These are phyloP conservation scores for Clitarchus hookeri DNA, from an alignment of 2,888 invertebrate species.

Conservation along the genomic window DNA sequence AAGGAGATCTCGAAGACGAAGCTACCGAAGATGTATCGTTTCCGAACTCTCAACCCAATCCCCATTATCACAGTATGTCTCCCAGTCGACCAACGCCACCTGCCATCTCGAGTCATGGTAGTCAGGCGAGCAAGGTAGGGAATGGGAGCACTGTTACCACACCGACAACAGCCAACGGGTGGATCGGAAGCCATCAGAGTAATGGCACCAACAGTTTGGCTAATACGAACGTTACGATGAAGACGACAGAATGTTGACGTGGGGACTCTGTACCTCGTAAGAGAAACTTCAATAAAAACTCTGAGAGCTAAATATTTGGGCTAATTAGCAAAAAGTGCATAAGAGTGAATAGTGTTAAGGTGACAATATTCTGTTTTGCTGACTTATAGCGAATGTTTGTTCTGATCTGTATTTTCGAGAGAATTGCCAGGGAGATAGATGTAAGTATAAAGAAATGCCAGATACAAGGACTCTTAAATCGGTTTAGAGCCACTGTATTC, in stretches of 20 bases:
- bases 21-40: slow-evolving; percentile 31
- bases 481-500: not conserved
- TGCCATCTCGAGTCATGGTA: slow-evolving; percentile 30
- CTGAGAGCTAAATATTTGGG: not conserved
- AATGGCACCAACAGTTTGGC: slow-evolving; percentile 19
- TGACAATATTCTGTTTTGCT: not conserved
- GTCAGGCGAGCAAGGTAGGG: slow-evolving; percentile 46
- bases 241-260: slow-evolving; percentile 48
- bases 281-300: slow-evolving; percentile 3
- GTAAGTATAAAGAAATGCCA: not conserved
- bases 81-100: slow-evolving; percentile 10
- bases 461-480: not conserved
- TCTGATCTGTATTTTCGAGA: not conserved
- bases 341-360: not conserved
- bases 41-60: slow-evolving; percentile 24
- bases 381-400: not conserved
- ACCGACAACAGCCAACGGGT: slow-evolving; percentile 45
- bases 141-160: slow-evolving; percentile 46
- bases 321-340: not conserved
- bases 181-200: slow-evolving; percentile 37
- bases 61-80: slow-evolving; percentile 31
- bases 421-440: not conserved
- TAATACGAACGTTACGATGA: slow-evolving; percentile 37
- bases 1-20: slow-evolving; percentile 45
- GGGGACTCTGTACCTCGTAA: slow-evolving; percentile 23